phyloP scores from a whole-genome alignment of 2,888 invertebrate genomes.

The Acronicta aceris region DNA sequence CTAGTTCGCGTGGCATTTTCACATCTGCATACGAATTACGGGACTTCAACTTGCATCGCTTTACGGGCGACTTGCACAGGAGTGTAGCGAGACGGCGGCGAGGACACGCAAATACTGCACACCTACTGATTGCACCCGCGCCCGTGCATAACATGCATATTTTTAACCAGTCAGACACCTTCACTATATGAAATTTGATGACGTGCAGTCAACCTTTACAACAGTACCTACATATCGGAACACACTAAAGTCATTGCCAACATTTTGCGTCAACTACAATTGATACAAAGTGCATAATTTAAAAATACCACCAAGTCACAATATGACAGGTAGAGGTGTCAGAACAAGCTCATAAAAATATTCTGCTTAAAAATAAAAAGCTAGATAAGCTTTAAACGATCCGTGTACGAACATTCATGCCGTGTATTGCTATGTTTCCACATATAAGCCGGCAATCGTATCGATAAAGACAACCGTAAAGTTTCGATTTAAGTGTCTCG shows the following conservation, averaged over 20 bases:
- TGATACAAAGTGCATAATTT: slow-evolving; percentile 23
- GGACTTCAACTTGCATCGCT: slow-evolving; percentile 57
- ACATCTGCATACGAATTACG: slow-evolving; percentile 79
- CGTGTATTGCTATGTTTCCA: slow-evolving; percentile 67
- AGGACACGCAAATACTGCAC: slow-evolving; percentile 64
- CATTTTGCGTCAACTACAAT: slow-evolving; percentile 11
- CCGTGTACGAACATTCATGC: slow-evolving; percentile 65
- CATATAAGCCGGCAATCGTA: slow-evolving; percentile 71
- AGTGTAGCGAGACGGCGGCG: slow-evolving; percentile 58
- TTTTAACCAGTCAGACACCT: slow-evolving; percentile 37
- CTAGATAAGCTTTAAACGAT: slow-evolving; percentile 72
- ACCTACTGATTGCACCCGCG: slow-evolving; percentile 52
- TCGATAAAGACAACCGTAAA: slow-evolving; percentile 82
- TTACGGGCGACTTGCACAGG: slow-evolving; percentile 65
- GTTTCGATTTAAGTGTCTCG: slow-evolving; percentile 76
- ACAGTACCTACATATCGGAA: slow-evolving; percentile 16
- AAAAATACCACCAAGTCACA: slow-evolving; percentile 19
- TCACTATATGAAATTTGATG: slow-evolving; percentile 38
- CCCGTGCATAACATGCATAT: slow-evolving; percentile 24
- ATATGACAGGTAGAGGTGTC: slow-evolving; percentile 41
- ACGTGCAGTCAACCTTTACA: slow-evolving; percentile 29
- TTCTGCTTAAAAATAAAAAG: slow-evolving; percentile 64
- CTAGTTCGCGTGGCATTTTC: slow-evolving; percentile 62
- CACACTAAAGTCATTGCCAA: slow-evolving; percentile 29
- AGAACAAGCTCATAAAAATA: slow-evolving; percentile 54